phyloP scores from a whole-genome alignment of 2,888 invertebrate species.

The Meteorus colon region DNA sequence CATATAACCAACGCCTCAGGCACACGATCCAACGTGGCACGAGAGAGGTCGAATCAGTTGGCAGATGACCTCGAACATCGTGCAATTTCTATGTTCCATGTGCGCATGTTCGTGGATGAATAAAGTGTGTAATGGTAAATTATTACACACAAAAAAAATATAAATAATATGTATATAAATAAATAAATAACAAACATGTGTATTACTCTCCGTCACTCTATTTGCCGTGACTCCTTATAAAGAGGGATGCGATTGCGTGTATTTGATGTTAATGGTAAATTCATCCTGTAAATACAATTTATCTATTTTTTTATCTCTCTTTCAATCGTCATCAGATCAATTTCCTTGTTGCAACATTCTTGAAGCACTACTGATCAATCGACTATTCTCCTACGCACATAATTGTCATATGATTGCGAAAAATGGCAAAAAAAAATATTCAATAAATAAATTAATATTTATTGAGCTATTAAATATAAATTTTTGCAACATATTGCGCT shows the following conservation, averaged over 20 bases:
- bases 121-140: constrained; percentile 22
- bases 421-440: not conserved
- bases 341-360: constrained; percentile 24
- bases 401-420: constrained; percentile 25
- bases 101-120: constrained; percentile 24
- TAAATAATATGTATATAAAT: constrained; percentile 15
- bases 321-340: constrained; percentile 31
- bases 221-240: constrained; percentile 1
- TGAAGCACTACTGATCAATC: constrained; percentile 33
- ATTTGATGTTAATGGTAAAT: constrained; percentile 26
- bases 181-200: constrained; percentile 33
- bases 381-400: constrained; percentile 33
- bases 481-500: no score
- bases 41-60: constrained; percentile 48
- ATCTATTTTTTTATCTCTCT: not conserved
- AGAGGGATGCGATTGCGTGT: constrained; percentile 29
- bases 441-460: not conserved
- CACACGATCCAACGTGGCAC: constrained; percentile 39
- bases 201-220: constrained; percentile 17
- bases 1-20: constrained; percentile 25
- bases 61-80: constrained; percentile 47
- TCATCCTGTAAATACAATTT: not conserved
- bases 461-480: no score
- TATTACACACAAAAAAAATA: not conserved
- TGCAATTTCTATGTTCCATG: constrained; percentile 45